Evolutionary conservation across 2,797 vertebrate species (phyloP).

Genomic region (Columba guinea): DNA sequence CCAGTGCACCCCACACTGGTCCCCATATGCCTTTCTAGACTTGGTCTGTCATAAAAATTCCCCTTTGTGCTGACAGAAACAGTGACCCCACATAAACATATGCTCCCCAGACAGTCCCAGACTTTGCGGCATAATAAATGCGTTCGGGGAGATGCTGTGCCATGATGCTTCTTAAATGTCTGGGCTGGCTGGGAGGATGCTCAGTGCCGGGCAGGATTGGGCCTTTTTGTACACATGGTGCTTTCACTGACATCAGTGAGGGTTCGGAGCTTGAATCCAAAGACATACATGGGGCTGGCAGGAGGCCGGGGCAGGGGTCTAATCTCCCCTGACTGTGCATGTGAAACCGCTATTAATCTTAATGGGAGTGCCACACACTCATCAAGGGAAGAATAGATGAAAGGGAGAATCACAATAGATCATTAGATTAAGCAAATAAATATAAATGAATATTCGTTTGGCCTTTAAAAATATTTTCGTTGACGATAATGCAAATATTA

Average conservation of each 20-base stretch:
- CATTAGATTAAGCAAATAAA: conserved; percentile 77
- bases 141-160: conserved; percentile 29
- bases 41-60: conserved; percentile 29
- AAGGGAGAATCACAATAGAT: conserved; percentile 73
- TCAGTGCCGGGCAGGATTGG: conserved; percentile 55
- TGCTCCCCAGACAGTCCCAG: conserved; percentile 51
- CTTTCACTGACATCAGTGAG: conserved; percentile 66
- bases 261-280: conserved; percentile 69
- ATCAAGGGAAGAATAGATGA: conserved; percentile 72
- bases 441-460: conserved; percentile 72
- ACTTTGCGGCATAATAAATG: conserved; percentile 42
- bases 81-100: conserved; percentile 53
- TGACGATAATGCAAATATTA: conserved; percentile 68
- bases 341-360: conserved; percentile 70
- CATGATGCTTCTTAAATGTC: not conserved
- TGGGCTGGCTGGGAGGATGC: not conserved
- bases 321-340: conserved; percentile 62
- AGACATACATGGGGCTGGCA: conserved; percentile 70
- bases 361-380: conserved; percentile 70
- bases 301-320: conserved; percentile 68
- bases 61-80: not conserved
- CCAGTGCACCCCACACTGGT: not conserved
- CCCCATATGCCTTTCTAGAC: conserved; percentile 49
- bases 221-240: conserved; percentile 64
- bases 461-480: conserved; percentile 75